Base-by-base conservation (phyloP, 2,113 vertebrate species). In the Ciconia maguari region DNA sequence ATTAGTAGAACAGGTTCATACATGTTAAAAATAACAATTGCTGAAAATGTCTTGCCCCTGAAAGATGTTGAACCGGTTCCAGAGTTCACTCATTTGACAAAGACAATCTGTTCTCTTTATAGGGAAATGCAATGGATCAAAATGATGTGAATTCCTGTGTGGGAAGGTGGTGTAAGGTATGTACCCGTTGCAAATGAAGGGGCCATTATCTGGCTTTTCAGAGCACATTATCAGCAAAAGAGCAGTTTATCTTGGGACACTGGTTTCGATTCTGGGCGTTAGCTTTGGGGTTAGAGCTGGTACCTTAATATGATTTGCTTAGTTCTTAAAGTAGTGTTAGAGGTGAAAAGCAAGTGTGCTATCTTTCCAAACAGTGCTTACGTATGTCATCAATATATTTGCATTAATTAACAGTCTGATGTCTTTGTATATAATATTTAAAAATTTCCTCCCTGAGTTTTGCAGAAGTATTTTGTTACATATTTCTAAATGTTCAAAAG, bases 21-120 rank as follows among this genome's bases (percentile, higher is more conserved):
- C 32, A 52, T 64, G 61, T 89, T 91, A 91, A 88, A 95, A 96
- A 90, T 91, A 97, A 77, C 41, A 77, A 9, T 62, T 80, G 38
- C 42, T 76, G 87, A 61, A 93, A 91, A 76, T 32, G 32, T 55
- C 54, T 83, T 94, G 78, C 78, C 92, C 88, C 54, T 82, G 75
- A 72, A 89, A 94, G 62, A 54, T 86, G 32, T 25, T 88, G 87
- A 92, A 85, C 29, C 1, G 0, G 22, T 83, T 88, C 88, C 76
- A 88, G 64, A 38, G 51, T 94, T 93, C 34, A 1, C 80, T 96
- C n/a, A 30, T 90, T 91, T 89, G 34, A 57, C 77, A 10, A 85
- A 49, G 57, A n/a, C 36, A 42, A 48, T 74, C 79, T 81, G 58
- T 76, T 93, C 18, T 44, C 70, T 88, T 83, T 29, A 24, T 10